Base-by-base conservation (phyloP, 2,888 invertebrate genomes). In the Epinotia demarniana region DNA sequence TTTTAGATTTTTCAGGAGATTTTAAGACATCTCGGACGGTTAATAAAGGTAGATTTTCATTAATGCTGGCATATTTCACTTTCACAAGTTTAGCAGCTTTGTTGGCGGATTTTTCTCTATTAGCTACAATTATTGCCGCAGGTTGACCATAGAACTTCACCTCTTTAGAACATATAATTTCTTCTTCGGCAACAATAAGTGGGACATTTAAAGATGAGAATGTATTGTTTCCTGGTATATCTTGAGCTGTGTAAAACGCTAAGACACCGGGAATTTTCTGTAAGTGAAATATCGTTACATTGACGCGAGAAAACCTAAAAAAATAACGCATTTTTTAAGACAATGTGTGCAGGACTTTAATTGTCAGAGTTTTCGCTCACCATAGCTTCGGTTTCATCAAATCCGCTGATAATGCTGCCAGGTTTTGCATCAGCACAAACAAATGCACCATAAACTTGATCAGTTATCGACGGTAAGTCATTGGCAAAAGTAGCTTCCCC, bases 111-210 rank as follows among this genome's bases (percentile, higher is more conserved):
- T 90, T 86, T 67, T 95, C 93, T 46, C 92, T 93, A 55, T 91
- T 94, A 3, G 97, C 97, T 0, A 96, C 94, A 11, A 97, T 92
- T n/a, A 97, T 86, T 0, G 96, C 97, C 11, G 96, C 86, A 0
- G 96, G 95, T 84, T 97, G 97, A 0, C 96, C 95, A 73, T 95
- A 94, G 83, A 93, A 96, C 66, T 88, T 80, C 0, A 96, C 77
- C 74, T 89, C 85, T 2, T 90, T 93, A 76, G 88, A 89, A 79
- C 93, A 94, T 78, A 94, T 87, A 43, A 93, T 81, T 82, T 92
- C 90, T 81, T 94, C 93, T 23, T 73, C 61, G 2, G 77, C 77
- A 27, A 75, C 43, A 16, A 79, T 70, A 8, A 72, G 46, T 12
- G 78, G 77, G 8, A 76, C 23, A 9, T 76, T 77, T 33, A 75